phyloP scores from a whole-genome alignment of 2,888 invertebrate genomes.

The Pogonocherus hispidulus region DNA sequence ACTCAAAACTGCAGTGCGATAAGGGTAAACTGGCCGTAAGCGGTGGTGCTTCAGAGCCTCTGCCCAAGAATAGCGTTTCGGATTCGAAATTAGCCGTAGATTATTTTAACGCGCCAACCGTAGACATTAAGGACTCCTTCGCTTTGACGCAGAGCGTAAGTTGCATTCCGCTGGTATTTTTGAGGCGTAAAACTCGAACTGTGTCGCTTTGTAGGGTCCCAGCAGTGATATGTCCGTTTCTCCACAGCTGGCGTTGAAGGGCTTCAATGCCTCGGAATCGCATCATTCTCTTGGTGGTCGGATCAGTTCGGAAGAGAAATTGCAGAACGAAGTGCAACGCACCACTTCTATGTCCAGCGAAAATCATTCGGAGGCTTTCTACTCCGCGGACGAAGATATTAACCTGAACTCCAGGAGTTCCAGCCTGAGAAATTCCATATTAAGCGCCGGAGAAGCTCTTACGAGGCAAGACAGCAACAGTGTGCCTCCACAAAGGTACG shows the following conservation, averaged over 20 bases:
- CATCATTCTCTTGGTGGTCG: slow-evolving; percentile 77
- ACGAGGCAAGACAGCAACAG: slow-evolving; percentile 63
- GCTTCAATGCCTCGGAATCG: slow-evolving; percentile 76
- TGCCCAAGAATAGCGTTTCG: slow-evolving; percentile 87
- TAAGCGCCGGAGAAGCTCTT: slow-evolving; percentile 67
- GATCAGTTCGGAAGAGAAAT: slow-evolving; percentile 73
- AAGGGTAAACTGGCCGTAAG: slow-evolving; percentile 65
- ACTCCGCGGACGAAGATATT: slow-evolving; percentile 93
- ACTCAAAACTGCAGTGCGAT: slow-evolving; percentile 77
- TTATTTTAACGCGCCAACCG: slow-evolving; percentile 72
- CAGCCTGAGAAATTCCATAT: slow-evolving; percentile 78
- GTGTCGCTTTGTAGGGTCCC: slow-evolving; percentile 52
- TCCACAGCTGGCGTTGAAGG: slow-evolving; percentile 69
- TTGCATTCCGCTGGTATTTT: background rate
- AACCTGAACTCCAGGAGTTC: slow-evolving; percentile 77
- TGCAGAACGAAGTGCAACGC: slow-evolving; percentile 79
- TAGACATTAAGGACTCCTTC: slow-evolving; percentile 43
- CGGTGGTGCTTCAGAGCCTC: slow-evolving; percentile 68
- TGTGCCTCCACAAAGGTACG: slow-evolving; percentile 57
- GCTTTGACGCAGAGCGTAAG: slow-evolving; percentile 50
- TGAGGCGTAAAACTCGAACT: background rate
- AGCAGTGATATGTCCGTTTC: slow-evolving; percentile 56
- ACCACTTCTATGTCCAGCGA: slow-evolving; percentile 91
- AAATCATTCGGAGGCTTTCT: slow-evolving; percentile 92
- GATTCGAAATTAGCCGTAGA: slow-evolving; percentile 89